Conservation (phyloP, 2,888 invertebrate genomes). For the Taenaris catops region DNA sequence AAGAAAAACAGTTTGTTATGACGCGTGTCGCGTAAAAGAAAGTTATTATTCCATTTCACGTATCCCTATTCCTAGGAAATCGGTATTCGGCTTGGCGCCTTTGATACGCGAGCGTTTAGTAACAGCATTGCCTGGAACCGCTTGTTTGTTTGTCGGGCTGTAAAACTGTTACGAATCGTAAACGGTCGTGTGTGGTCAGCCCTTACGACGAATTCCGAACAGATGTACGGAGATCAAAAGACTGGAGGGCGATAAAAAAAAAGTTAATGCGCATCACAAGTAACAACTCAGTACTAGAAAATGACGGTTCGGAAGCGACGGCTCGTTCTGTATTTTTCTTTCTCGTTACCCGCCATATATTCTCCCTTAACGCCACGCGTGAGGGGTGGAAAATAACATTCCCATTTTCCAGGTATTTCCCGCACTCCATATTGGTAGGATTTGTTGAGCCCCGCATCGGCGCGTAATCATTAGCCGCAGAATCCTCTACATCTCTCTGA, state of each 20-base stretch:
- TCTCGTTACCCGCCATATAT: constrained; percentile 40
- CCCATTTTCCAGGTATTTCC: constrained; percentile 74
- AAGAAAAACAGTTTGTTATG: constrained; percentile 25
- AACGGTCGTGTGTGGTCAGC: constrained; percentile 77
- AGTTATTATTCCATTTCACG: constrained; percentile 26
- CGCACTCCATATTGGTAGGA: constrained; percentile 72
- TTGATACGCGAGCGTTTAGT: constrained; percentile 61
- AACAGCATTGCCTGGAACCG: constrained; percentile 66
- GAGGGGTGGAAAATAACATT: constrained; percentile 44
- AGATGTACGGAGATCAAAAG: constrained; percentile 76
- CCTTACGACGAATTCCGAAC: constrained; percentile 76
- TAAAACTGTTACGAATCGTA: constrained; percentile 74
- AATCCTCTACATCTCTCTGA: constrained; percentile 55
- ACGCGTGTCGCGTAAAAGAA: constrained; percentile 26
- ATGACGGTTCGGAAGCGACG: constrained; percentile 18
- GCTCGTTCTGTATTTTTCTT: constrained; percentile 29
- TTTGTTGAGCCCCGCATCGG: constrained; percentile 48
- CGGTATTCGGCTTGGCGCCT: constrained; percentile 57
- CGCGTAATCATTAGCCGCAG: constrained; percentile 62
- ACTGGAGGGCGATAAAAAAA: constrained; percentile 62
- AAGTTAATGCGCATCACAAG: constrained; percentile 65
- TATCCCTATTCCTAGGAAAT: constrained; percentile 51
- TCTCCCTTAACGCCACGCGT: constrained; percentile 28
- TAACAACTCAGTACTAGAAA: constrained; percentile 63
- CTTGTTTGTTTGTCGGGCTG: constrained; percentile 73